Base-by-base conservation (phyloP, 2,888 invertebrate genomes). In the Octonoba sinensis region DNA sequence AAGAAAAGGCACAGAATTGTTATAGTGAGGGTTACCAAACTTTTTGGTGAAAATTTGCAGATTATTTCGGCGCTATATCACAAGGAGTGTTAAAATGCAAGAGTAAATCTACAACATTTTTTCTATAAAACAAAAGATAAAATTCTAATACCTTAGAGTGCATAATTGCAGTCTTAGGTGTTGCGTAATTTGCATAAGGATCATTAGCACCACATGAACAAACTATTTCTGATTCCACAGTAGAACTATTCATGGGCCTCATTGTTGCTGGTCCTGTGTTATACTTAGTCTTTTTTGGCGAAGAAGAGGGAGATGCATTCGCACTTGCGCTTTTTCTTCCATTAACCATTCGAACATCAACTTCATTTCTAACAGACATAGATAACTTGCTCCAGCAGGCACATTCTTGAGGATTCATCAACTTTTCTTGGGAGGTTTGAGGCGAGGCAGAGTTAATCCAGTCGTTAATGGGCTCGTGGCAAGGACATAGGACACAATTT, bases 101-200 rank as follows among this genome's bases (percentile, higher is more conserved):
- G 6, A 3, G 6, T 27, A 27, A 27, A 27, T 6, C 3, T 6
- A 27, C 6, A 6, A 27, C 27, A 27, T 27, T 27, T 27, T 3
- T 27, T 6, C 2, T 6, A 13, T 57, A 18, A 12, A 57, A n/a
- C 57, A 22, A 13, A 57, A 20, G 15, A 27, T 22, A 36, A 27
- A 15, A 27, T 1, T 13, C 20, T 2, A 73, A 62, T 70, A 86
- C 85, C 84, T 84, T 83, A 71, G 85, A 65, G 79, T 84, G 67
- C 59, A 79, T 51, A 16, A 84, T 24, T 74, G 87, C 79, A 72
- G 86, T 85, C 65, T 87, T 86, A 22, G 94, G 94, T 83, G 94
- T 90, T 87, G 94, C 94, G 87, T 95, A 95, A 88, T 95, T 94
- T 12, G 66, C 62, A 54, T 74, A 78, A 13, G 78, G 74, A 54